A percentile compares a stretch with the other conserved stretches of the same genome.
These are phyloP conservation scores for Raja brachyura DNA, from an alignment of 2,113 vertebrate species.

Conservation along the genomic window DNA sequence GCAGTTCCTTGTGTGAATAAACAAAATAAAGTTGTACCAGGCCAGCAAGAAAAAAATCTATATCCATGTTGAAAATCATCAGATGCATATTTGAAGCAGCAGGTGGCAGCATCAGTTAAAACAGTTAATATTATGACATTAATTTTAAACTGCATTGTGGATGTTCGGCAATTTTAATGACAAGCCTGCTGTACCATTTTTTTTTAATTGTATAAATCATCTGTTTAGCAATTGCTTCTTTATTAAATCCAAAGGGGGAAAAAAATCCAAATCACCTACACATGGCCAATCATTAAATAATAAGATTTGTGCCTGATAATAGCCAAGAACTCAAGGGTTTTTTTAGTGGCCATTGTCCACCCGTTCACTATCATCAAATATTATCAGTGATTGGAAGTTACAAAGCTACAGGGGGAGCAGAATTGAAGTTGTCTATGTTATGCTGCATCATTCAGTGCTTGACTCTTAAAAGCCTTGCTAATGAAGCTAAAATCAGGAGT, in stretches of 20 bases:
- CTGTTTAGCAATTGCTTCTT: too few species aligned
- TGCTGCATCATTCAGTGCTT: background rate
- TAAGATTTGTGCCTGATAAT: background rate
- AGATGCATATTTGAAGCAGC: background rate
- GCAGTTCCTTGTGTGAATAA: background rate
- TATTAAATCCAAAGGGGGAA: too few species aligned
- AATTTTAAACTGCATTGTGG: too few species aligned
- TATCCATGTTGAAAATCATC: conserved; percentile 5
- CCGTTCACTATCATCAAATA: background rate
- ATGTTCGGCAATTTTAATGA: too few species aligned
- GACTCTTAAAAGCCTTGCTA: background rate
- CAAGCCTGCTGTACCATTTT: too few species aligned
- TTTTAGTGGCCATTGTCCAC: too few species aligned
- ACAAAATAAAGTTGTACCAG: background rate
- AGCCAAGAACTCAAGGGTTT: background rate
- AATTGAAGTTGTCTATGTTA: background rate
- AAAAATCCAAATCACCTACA: too few species aligned
- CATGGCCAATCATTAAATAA: too few species aligned
- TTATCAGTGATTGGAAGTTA: background rate
- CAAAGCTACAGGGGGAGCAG: background rate
- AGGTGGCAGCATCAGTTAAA: background rate
- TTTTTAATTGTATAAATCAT: too few species aligned
- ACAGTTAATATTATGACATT: too few species aligned
- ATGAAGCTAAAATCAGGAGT: background rate
- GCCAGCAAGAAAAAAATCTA: background rate